Base-by-base conservation (phyloP, 2,888 invertebrate genomes). In the Dioctria rufipes region DNA sequence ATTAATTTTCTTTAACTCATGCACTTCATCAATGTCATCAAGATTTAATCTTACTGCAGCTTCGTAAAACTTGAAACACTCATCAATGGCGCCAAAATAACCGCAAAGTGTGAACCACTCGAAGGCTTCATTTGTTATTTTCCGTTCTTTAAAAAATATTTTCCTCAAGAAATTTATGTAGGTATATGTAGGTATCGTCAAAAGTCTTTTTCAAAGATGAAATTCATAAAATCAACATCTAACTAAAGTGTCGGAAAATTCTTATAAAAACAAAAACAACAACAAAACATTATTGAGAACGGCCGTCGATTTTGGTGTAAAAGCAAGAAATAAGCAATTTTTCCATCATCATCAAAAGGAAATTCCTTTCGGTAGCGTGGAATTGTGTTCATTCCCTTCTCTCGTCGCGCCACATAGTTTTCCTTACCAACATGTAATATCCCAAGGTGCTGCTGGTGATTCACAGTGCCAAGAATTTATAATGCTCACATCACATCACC, bases 401-500 rank as follows among this genome's bases (percentile, higher is more conserved):
- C 3, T 6, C n/a, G 11, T 5, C 61, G 25, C 25, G 37, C n/a
- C 4, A n/a, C 40, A 9, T 67, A 25, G 13, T 40, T 42, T 51
- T 40, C 4, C 11, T 9, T 40, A 51, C 9, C 49, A 51, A n/a
- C 49, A 25, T 25, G 25, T 25, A 25, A 25, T 25, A 25, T 25
- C 25, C 40, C 42, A 43, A 63, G 67, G 25, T 67, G 58, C 54
- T 78, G 25, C 25, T 25, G 25, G 25, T 25, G 78, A 78, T 58
- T 78, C 78, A 78, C 49, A 13, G 66, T 78, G 66, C 67, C 66
- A 78, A 78, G 78, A 78, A 78, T 78, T 78, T 58, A 8, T 43
- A 0, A 95, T 92, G n/a, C 95, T 91, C 0, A 95, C 94, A 0
- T 91, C 0, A 95, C 94, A 0, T 95, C 95, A 49, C 95, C 25